Percentiles rank a stretch among this genome's conserved stretches.
Conservation (phyloP, 2,797 vertebrate species). For the Aplochiton taeniatus region DNA sequence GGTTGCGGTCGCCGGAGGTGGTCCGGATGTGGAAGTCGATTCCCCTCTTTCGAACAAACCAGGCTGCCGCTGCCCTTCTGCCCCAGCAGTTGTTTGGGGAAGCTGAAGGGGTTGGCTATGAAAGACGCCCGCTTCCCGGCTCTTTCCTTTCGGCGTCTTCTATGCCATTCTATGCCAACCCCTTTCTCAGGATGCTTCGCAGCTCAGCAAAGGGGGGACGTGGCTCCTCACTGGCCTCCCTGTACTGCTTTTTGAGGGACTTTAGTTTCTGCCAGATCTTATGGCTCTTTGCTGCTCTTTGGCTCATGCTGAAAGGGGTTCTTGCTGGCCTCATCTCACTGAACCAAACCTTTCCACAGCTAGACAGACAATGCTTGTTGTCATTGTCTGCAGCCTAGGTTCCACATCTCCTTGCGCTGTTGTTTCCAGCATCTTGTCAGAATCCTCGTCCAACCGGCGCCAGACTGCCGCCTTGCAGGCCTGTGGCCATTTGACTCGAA, state of each 20-base stretch:
- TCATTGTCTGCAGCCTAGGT: slow-evolving; percentile 5
- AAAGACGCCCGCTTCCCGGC: neutral
- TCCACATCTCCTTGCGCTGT: neutral
- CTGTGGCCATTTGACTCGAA: slow-evolving; percentile 16
- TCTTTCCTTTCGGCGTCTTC: too few relatives aligned
- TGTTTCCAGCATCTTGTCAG: slow-evolving; percentile 4
- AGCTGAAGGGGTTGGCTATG: neutral
- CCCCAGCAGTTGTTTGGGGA: neutral
- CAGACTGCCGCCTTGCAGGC: slow-evolving; percentile 14
- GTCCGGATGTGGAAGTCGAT: neutral
- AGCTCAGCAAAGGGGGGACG: neutral
- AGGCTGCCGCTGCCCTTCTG: too few relatives aligned
- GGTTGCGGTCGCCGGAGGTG: neutral
- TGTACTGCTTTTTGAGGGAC: neutral
- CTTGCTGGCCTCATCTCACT: slow-evolving; percentile 1
- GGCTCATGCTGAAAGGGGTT: slow-evolving; percentile 10
- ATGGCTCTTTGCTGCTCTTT: slow-evolving; percentile 5
- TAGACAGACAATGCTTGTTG: slow-evolving; percentile 14
- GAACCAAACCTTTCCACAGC: slow-evolving; percentile 11
- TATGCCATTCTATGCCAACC: too few relatives aligned
- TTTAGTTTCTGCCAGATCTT: slow-evolving; percentile 14
- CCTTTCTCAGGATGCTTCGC: neutral
- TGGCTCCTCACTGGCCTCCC: neutral
- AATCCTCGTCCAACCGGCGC: slow-evolving; percentile 21
- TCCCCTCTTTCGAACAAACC: too few relatives aligned